Percentiles rank a stretch among this genome's conserved stretches.
phyloP scores from a whole-genome alignment of 2,113 vertebrate species.

The Corythoichthys haematopterus region DNA sequence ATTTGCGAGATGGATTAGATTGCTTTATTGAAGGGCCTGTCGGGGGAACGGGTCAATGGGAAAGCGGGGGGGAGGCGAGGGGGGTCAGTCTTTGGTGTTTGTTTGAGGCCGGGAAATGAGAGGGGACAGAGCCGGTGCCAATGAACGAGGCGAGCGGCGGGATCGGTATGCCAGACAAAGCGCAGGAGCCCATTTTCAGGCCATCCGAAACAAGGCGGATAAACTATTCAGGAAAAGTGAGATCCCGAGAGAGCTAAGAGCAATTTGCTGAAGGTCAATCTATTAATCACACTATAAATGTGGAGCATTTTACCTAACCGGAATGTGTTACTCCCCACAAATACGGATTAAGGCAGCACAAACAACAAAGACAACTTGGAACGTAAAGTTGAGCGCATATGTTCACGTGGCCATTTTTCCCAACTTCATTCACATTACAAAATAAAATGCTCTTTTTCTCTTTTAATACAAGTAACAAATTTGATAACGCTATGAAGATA shows the following conservation, averaged over 20 bases:
- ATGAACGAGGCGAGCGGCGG: constrained; percentile 22
- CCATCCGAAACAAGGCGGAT: constrained; percentile 8
- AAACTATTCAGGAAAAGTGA: constrained; percentile 35
- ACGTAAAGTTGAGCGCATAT: not conserved
- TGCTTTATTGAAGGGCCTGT: constrained; percentile 68
- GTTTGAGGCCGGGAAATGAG: constrained; percentile 75
- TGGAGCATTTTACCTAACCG: not conserved
- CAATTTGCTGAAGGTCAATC: constrained; percentile 29
- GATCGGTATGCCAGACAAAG: constrained; percentile 66
- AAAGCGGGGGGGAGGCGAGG: constrained; percentile 12
- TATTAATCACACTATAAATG: constrained; percentile 25
- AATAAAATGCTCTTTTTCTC: too few relatives aligned
- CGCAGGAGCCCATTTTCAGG: constrained; percentile 17
- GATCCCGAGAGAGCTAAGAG: constrained; percentile 19
- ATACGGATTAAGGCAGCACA: not conserved
- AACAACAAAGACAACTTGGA: not conserved
- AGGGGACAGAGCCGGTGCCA: constrained; percentile 46
- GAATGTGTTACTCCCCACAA: not conserved
- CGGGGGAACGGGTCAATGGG: constrained; percentile 18
- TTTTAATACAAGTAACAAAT: too few relatives aligned
- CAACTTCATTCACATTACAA: too few relatives aligned
- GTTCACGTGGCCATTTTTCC: not conserved
- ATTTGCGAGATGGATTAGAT: constrained; percentile 79
- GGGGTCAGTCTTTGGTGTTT: constrained; percentile 72
- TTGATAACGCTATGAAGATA: too few relatives aligned